These are phyloP conservation scores for Arenaria interpres DNA, from an alignment of 2,113 vertebrate species.

Conservation along the genomic window DNA sequence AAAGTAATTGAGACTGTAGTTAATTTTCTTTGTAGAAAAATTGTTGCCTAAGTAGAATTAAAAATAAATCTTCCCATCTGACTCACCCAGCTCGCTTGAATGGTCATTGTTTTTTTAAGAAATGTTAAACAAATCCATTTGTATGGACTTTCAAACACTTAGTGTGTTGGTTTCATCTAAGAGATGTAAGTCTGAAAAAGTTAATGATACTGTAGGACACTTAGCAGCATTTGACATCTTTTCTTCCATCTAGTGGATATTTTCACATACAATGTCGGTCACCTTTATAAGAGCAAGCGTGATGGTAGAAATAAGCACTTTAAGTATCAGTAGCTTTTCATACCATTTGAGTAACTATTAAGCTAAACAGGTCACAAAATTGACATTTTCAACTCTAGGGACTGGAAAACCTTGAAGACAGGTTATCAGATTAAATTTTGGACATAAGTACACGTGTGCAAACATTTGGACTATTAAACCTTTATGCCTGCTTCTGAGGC, in stretches of 20 bases:
- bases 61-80: neutral
- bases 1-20: neutral
- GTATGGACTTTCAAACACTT: neutral
- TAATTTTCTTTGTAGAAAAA: neutral
- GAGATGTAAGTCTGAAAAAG: neutral
- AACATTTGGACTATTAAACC: constrained; percentile 54
- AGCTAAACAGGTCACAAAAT: constrained; percentile 7
- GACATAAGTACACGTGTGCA: constrained; percentile 44
- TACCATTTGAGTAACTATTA: neutral
- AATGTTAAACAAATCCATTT: neutral
- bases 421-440: constrained; percentile 58
- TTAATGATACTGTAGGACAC: neutral
- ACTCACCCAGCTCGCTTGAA: neutral
- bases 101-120: neutral
- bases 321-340: neutral
- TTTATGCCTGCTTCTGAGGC: constrained; percentile 55
- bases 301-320: neutral
- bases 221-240: neutral
- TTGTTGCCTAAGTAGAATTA: neutral
- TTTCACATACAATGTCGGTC: neutral
- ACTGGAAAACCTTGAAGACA: constrained; percentile 30
- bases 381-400: constrained; percentile 13
- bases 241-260: neutral
- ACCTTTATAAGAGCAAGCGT: neutral
- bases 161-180: neutral